phyloP scores from a whole-genome alignment of 2,888 invertebrate genomes.

The Stratiomys singularior region DNA sequence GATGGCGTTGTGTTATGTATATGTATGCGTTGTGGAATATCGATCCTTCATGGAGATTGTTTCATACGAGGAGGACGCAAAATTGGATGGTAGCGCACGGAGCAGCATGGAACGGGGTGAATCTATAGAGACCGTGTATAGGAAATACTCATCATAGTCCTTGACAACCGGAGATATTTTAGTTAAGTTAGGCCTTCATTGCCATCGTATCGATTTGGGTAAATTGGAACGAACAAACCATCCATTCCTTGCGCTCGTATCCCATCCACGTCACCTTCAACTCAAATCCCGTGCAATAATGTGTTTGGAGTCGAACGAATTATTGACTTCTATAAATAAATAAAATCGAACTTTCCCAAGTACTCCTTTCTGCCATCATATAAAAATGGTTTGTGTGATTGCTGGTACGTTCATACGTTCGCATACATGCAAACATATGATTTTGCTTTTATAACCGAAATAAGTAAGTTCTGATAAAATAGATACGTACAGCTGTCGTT shows the following conservation, averaged over 20 bases:
- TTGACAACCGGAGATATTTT: slow-evolving; percentile 45
- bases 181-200: slow-evolving; percentile 42
- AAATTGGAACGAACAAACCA: slow-evolving; percentile 13
- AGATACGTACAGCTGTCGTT: no score
- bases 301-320: slow-evolving; percentile 3
- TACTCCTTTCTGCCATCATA: no score
- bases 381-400: no score
- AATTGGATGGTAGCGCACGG: background rate
- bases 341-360: background rate
- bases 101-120: background rate
- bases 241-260: background rate
- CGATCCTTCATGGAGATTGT: slow-evolving; percentile 38
- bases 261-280: background rate
- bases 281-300: background rate
- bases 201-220: slow-evolving; percentile 30
- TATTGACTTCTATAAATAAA: slow-evolving; percentile 28
- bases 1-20: background rate
- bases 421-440: no score
- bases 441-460: no score
- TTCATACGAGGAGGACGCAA: slow-evolving; percentile 5
- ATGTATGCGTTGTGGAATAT: slow-evolving; percentile 23
- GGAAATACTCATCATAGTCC: slow-evolving; percentile 39
- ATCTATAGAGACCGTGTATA: background rate
- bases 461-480: no score
- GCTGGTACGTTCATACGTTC: no score